A percentile compares a stretch with the other conserved stretches of the same genome.
Evolutionary conservation across 2,113 vertebrate genomes (phyloP).

Genomic region (Lophochroa leadbeateri): DNA sequence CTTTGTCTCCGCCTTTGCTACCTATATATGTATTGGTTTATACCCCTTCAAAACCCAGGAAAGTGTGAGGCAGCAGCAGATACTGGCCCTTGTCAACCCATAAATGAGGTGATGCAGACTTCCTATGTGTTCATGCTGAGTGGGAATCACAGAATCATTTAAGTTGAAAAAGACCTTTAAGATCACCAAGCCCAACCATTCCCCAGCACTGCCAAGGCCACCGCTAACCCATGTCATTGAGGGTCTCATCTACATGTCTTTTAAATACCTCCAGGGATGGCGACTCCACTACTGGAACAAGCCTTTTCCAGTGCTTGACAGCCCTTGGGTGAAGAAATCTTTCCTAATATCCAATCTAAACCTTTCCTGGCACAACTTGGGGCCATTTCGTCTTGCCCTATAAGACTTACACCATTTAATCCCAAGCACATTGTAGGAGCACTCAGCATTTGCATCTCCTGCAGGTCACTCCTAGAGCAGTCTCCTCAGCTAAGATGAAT

Average conservation of each 20-base stretch:
- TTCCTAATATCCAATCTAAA: not conserved
- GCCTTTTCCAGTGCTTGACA: not conserved
- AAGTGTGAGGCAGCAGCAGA: not conserved
- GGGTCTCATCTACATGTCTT: not conserved
- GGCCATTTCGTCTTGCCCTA: not conserved
- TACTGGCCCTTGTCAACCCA: not conserved
- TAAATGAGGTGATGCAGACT: not conserved
- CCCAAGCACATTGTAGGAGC: not conserved
- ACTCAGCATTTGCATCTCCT: not conserved
- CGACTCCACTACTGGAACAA: not conserved
- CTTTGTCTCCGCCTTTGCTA: not conserved
- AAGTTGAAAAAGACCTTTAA: not conserved
- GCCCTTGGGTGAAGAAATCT: not conserved
- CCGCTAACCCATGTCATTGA: not conserved
- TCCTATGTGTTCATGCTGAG: rapidly evolving
- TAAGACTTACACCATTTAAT: not conserved
- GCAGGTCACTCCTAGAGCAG: not conserved
- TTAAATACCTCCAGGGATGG: not conserved
- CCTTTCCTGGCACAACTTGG: not conserved
- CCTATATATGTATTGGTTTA: not conserved
- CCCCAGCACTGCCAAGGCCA: not conserved
- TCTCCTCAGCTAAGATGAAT: not conserved
- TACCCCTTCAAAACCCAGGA: not conserved
- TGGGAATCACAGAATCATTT: not conserved
- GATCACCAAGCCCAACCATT: not conserved